phyloP scores from a whole-genome alignment of 2,113 vertebrate genomes.

The Menidia beryllina region DNA sequence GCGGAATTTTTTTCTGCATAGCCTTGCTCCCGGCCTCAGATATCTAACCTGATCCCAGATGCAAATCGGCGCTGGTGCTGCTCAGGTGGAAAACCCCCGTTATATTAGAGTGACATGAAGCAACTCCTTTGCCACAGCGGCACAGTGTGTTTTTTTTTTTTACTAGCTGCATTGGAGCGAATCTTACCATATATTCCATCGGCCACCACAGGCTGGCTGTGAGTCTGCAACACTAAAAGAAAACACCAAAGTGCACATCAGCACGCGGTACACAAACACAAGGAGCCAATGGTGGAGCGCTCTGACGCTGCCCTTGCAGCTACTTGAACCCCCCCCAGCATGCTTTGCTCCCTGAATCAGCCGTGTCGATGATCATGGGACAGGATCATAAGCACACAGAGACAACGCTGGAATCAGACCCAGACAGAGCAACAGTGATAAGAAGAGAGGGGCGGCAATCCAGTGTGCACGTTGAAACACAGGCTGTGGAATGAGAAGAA shows the following conservation, averaged over 20 bases:
- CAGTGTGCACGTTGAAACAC: slow-evolving; percentile 69
- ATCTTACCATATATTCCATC: slow-evolving; percentile 85
- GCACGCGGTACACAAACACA: slow-evolving; percentile 33
- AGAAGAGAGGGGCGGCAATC: slow-evolving; percentile 24
- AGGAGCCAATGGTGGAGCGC: slow-evolving; percentile 44
- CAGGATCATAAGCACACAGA: slow-evolving; percentile 32
- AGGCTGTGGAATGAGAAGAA: slow-evolving; percentile 82
- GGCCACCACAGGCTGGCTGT: slow-evolving; percentile 71
- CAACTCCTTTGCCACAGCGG: slow-evolving; percentile 44
- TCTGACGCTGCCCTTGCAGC: slow-evolving; percentile 33
- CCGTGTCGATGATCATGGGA: slow-evolving; percentile 65
- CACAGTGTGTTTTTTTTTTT: slow-evolving; percentile 21
- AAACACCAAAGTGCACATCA: slow-evolving; percentile 83
- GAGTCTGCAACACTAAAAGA: slow-evolving; percentile 76
- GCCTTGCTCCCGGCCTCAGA: too few species aligned
- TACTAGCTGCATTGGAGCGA: slow-evolving; percentile 46
- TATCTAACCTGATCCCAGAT: too few species aligned
- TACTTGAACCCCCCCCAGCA: slow-evolving; percentile 62
- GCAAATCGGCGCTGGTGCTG: too few species aligned
- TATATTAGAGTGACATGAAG: neutral
- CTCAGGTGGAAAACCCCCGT: neutral
- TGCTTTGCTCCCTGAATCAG: slow-evolving; percentile 70
- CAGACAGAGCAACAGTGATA: slow-evolving; percentile 12
- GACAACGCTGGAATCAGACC: slow-evolving; percentile 20
- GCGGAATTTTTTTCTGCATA: too few species aligned